Percentiles rank a stretch among this genome's conserved stretches.
Evolutionary conservation across 2,797 vertebrate species (phyloP).

Genomic region (Sebastes kiyomatsui): DNA sequence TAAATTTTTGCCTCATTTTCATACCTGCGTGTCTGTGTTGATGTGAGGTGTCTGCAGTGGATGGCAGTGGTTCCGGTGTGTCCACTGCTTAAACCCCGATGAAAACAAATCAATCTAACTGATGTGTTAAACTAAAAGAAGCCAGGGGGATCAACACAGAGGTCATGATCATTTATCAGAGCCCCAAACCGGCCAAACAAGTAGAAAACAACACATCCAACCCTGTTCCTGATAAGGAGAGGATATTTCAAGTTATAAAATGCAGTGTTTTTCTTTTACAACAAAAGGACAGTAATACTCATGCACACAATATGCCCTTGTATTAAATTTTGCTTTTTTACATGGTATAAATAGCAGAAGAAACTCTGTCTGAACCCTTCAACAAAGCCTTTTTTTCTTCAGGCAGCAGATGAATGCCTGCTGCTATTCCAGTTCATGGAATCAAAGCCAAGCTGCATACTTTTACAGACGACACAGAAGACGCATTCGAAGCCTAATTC

Average conservation of each 20-base stretch:
- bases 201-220: not conserved
- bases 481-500: conserved; percentile 34
- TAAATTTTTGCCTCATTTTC: not conserved
- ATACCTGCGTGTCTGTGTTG: not conserved
- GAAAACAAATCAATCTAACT: not conserved
- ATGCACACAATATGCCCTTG: not conserved
- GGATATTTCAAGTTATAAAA: not conserved
- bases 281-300: not conserved
- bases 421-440: conserved; percentile 11
- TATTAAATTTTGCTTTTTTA: not conserved
- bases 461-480: conserved; percentile 41
- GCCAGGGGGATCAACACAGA: not conserved
- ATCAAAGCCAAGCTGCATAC: conserved; percentile 28
- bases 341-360: not conserved
- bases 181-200: not conserved
- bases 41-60: not conserved
- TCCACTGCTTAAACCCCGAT: not conserved
- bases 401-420: conserved; percentile 1
- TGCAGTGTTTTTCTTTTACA: not conserved
- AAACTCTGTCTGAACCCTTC: not conserved
- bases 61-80: not conserved
- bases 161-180: not conserved
- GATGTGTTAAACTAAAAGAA: not conserved
- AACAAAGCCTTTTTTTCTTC: conserved; percentile 16
- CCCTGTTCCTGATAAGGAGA: not conserved